phyloP scores from a whole-genome alignment of 64 coral and sea anemone genomes.

The Actinia tenebrosa region DNA sequence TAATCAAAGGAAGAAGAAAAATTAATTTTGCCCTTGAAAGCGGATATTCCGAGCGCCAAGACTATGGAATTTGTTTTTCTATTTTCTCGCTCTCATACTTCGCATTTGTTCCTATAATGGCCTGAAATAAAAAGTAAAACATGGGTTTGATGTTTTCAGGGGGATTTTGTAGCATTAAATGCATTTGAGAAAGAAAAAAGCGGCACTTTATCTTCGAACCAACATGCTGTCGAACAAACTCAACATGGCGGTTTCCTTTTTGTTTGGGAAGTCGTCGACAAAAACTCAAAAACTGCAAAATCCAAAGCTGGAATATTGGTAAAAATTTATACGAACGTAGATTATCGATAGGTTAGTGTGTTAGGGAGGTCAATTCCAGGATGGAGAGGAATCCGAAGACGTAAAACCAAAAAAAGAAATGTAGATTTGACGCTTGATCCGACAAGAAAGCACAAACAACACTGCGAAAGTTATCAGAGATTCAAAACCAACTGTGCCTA shows the following conservation, averaged over 20 bases:
- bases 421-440: conserved; percentile 10
- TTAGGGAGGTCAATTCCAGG: neutral
- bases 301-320: neutral
- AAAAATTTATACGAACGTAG: neutral
- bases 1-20: neutral
- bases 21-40: conserved; percentile 2
- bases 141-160: neutral
- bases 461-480: neutral
- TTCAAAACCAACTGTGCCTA: neutral
- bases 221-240: conserved; percentile 22
- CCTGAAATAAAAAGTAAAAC: neutral
- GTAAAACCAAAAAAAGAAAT: neutral
- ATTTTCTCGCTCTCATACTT: neutral
- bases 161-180: neutral
- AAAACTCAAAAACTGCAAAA: conserved; percentile 20
- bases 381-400: neutral
- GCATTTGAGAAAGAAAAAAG: neutral
- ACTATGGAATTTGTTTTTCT: neutral
- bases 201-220: neutral
- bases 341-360: neutral
- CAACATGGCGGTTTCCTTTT: conserved; percentile 24
- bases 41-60: conserved; percentile 17
- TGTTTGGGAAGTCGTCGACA: conserved; percentile 16
- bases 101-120: neutral
- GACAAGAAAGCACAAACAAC: conserved; percentile 25